A percentile compares a stretch with the other conserved stretches of the same genome.
These are phyloP conservation scores for Poeciliopsis turrubarensis DNA, from an alignment of 2,113 vertebrate genomes.

Conservation along the genomic window DNA sequence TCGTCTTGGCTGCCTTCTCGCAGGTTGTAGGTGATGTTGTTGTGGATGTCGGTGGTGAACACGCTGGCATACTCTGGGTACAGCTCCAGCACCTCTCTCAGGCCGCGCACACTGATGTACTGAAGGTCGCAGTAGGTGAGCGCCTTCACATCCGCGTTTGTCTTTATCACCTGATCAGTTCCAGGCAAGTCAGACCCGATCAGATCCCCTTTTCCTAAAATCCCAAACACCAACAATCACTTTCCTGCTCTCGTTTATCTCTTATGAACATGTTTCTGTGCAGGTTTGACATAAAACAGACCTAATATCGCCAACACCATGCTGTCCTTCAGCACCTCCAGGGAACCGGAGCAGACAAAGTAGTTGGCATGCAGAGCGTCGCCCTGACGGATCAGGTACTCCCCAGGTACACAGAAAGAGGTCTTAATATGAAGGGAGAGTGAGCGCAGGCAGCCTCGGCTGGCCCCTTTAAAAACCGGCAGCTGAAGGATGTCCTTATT, in stretches of 20 bases:
- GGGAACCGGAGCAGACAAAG: conserved; percentile 94
- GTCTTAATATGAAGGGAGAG: conserved; percentile 97
- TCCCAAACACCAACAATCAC: not conserved
- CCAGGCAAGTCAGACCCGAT: conserved; percentile 91
- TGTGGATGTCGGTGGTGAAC: conserved; percentile 88
- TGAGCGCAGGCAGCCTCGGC: conserved; percentile 92
- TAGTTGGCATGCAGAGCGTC: conserved; percentile 94
- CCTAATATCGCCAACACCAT: conserved; percentile 95
- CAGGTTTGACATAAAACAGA: conserved; percentile 68
- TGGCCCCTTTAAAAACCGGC: conserved; percentile 90
- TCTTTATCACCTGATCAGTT: conserved; percentile 89
- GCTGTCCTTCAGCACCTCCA: conserved; percentile 92
- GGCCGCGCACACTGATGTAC: conserved; percentile 87
- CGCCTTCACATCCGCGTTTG: conserved; percentile 92
- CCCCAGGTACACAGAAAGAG: conserved; percentile 93
- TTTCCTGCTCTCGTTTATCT: not conserved
- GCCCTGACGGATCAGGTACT: conserved; percentile 93
- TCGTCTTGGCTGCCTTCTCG: conserved; percentile 89
- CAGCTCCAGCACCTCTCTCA: conserved; percentile 90
- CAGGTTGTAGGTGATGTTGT: conserved; percentile 97
- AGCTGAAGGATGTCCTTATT: conserved; percentile 98
- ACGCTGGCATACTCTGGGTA: conserved; percentile 91
- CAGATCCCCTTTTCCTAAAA: conserved; percentile 93
- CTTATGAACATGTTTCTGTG: not conserved
- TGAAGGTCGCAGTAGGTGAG: conserved; percentile 97